These are phyloP conservation scores for Pyrrhosoma nymphula DNA, from an alignment of 2,888 invertebrate species.

Conservation along the genomic window DNA sequence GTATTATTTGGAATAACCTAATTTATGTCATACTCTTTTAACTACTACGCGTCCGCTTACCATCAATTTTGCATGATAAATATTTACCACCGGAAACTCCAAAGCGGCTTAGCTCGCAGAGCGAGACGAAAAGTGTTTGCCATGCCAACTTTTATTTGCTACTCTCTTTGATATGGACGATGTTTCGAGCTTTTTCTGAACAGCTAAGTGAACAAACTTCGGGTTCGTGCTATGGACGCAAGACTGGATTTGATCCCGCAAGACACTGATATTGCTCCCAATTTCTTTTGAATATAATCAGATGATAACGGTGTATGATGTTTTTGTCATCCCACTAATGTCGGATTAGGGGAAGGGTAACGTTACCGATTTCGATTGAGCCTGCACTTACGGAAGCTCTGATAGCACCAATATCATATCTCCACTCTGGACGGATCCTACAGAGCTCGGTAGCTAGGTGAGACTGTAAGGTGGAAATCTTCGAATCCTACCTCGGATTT, in stretches of 20 bases:
- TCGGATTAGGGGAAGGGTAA: background rate
- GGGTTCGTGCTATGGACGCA: background rate
- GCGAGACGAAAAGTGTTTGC: background rate
- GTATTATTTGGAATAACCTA: background rate
- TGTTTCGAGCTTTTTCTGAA: background rate
- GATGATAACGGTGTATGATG: background rate
- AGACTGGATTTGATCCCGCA: background rate
- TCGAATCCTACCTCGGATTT: too few relatives aligned
- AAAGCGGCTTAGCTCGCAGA: background rate
- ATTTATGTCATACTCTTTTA: background rate
- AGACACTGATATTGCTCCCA: background rate
- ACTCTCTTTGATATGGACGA: background rate
- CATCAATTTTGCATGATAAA: background rate
- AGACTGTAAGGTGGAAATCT: too few relatives aligned
- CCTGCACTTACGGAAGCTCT: background rate
- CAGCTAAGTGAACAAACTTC: background rate
- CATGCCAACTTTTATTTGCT: background rate
- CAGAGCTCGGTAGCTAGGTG: too few relatives aligned
- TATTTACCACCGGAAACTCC: background rate
- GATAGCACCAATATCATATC: too few relatives aligned
- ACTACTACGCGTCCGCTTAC: background rate
- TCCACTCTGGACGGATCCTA: too few relatives aligned
- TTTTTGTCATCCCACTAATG: background rate
- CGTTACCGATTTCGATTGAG: background rate
- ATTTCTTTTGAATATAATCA: background rate